Base-by-base conservation (phyloP, 64 coral and sea anemone species). In the Catalaphyllia jardinei region DNA sequence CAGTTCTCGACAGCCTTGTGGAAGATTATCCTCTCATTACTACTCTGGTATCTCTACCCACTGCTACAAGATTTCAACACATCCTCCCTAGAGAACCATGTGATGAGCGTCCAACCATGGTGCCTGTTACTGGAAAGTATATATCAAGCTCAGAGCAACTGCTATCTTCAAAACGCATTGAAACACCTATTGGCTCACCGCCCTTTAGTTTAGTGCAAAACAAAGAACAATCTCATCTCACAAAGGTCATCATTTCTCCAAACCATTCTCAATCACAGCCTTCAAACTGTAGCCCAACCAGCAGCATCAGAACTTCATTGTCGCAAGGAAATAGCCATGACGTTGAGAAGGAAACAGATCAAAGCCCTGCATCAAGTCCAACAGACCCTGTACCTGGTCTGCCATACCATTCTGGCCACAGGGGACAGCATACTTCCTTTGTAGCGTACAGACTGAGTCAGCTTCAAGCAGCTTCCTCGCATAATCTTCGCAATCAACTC, bases 91-190 rank as follows among this genome's bases (percentile, higher is more conserved):
- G 81, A 27, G 81, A 85, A 13, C 35, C 81, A 15, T 85, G 63
- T 15, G 81, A 85, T 51, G 81, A 85, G n/a, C 81, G 81, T 16
- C 81, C 81, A 28, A 85, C 81, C 62, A 85, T 85, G 81, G 81
- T 85, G 30, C 51, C 81, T 25, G 81, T 85, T 14, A 85, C 42
- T 85, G 81, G 63, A 7, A 85, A 85, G 81, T 85, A 85, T 85
- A 24, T 35, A 13, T 46, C 62, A 69, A 85, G 81, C 16, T 38
- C 81, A 71, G 81, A 85, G 17, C 60, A 51, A 27, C 71, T 33
- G 64, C 10, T 9, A 13, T 46, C 62, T 2, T 51, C 81, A 4
- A 85, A 62, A 35, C 18, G 13, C 29, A 20, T 29, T 81, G 78
- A 81, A 31, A 50, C 8, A 62, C 62, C 39, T 15, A 31, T 15